These are phyloP conservation scores for Sarcophaga bullata DNA, from an alignment of 1,140 invertebrate species.

Conservation along the genomic window DNA sequence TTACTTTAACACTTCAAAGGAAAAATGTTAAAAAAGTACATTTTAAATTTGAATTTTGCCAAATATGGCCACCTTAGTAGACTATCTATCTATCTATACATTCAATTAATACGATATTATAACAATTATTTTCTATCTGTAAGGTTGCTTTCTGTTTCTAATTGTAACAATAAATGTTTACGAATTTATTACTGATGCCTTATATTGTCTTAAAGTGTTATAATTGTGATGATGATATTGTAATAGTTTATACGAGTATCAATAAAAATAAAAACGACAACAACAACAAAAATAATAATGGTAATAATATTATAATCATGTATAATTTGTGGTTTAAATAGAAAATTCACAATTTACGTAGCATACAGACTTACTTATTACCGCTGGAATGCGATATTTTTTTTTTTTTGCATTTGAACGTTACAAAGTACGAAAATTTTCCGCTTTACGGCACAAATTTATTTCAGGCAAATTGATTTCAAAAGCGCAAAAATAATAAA, in stretches of 20 bases:
- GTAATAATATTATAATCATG: neutral
- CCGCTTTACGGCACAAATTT: neutral
- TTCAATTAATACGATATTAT: too few relatives aligned
- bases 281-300: neutral
- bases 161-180: neutral
- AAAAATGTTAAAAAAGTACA: too few relatives aligned
- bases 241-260: neutral
- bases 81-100: too few relatives aligned
- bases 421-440: neutral
- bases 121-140: too few relatives aligned
- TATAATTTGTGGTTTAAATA: neutral
- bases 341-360: neutral
- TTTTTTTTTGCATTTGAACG: neutral
- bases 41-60: too few relatives aligned
- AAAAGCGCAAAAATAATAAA: too few relatives aligned
- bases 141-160: neutral
- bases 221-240: neutral
- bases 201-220: neutral
- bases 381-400: neutral
- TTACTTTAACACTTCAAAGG: too few relatives aligned
- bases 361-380: too few relatives aligned
- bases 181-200: neutral
- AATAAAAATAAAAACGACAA: neutral
- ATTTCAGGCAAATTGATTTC: neutral
- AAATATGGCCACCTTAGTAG: too few relatives aligned